Conservation (phyloP, 35 echinoderm and acorn worm species). For the Strongylocentrotus purpuratus region DNA sequence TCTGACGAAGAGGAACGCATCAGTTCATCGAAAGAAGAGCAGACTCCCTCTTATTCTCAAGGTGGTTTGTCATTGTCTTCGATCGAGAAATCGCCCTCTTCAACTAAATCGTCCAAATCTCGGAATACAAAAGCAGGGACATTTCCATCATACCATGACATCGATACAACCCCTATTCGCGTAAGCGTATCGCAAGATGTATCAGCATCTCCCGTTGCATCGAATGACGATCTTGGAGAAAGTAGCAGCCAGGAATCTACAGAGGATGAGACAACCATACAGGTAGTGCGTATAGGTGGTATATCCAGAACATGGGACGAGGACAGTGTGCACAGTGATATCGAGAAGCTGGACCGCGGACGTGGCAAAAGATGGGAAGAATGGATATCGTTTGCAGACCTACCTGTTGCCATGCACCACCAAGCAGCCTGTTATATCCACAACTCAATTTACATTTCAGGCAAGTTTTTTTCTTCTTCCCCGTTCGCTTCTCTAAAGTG, state of each 20-base stretch:
- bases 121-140: not conserved
- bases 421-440: constrained; percentile 16
- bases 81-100: not conserved
- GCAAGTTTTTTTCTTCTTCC: not conserved
- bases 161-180: not conserved
- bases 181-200: not conserved
- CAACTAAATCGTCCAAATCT: not conserved
- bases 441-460: constrained; percentile 28
- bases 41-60: not conserved
- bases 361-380: not conserved
- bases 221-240: not conserved
- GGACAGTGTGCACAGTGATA: not conserved
- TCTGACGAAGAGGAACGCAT: not conserved
- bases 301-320: constrained; percentile 14
- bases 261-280: not conserved
- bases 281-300: constrained; percentile 15
- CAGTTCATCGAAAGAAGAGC: not conserved
- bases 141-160: not conserved
- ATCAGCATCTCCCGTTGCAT: not conserved
- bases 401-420: constrained; percentile 5
- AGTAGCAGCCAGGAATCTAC: not conserved
- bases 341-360: not conserved
- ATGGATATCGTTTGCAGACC: not conserved
- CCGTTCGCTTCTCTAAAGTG: too few relatives aligned
- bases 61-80: not conserved